Percentiles rank a stretch among this genome's conserved stretches.
These are phyloP conservation scores for Drepanosiphum platanoidis DNA, from an alignment of 2,888 invertebrate species.

Conservation along the genomic window DNA sequence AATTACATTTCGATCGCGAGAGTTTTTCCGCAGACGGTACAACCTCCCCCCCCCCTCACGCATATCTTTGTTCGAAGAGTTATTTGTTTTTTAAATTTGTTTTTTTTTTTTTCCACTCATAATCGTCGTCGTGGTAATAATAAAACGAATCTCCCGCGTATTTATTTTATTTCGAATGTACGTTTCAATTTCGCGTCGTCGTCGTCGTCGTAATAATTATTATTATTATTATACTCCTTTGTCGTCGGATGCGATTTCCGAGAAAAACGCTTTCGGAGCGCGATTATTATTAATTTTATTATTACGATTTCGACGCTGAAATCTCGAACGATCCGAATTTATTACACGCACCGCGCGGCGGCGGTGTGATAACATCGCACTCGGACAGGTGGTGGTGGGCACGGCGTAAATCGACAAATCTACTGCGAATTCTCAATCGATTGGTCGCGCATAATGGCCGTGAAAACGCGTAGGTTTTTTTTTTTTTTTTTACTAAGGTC, in stretches of 20 bases:
- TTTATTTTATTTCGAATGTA: constrained; percentile 6
- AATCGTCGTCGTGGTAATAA: no score
- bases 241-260: background rate
- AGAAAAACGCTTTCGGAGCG: background rate
- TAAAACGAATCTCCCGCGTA: background rate
- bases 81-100: background rate
- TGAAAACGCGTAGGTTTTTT: constrained; percentile 37
- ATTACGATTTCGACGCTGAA: background rate
- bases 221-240: no score
- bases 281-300: constrained; percentile 19
- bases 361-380: no score
- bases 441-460: constrained; percentile 44
- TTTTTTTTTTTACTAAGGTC: constrained; percentile 47
- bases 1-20: background rate
- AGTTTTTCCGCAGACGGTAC: background rate
- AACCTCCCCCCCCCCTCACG: no score
- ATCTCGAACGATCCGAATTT: no score
- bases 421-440: constrained; percentile 28
- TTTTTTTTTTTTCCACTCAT: background rate
- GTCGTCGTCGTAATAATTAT: background rate
- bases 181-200: no score
- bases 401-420: background rate
- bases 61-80: background rate
- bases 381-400: no score
- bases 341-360: no score